Evolutionary conservation across 2,797 vertebrate species (phyloP).

Genomic region (Crax fasciolata): DNA sequence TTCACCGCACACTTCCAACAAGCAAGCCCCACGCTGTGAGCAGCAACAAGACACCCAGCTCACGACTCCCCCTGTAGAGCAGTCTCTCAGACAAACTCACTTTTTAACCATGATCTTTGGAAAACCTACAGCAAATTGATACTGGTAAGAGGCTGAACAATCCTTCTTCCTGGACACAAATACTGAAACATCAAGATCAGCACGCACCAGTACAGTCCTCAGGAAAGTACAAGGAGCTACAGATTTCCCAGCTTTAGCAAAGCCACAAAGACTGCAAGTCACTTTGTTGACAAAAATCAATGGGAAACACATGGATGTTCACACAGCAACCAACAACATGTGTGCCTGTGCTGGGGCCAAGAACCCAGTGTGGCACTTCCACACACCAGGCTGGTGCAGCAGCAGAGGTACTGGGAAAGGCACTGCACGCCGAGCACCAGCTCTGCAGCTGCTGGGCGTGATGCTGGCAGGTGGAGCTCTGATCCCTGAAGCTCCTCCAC

Average conservation of each 20-base stretch:
- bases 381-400: background rate
- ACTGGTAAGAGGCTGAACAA: rapidly evolving
- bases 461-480: background rate
- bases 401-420: rapidly evolving
- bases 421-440: background rate
- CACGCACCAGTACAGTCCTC: background rate
- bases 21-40: background rate
- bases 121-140: background rate
- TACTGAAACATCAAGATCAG: background rate
- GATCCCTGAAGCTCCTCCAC: rapidly evolving
- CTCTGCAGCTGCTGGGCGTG: rapidly evolving
- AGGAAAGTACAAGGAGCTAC: background rate
- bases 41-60: background rate
- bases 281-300: background rate
- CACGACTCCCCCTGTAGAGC: background rate
- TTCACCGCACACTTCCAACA: background rate
- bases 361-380: background rate
- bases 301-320: background rate
- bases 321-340: rapidly evolving
- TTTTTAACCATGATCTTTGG: background rate
- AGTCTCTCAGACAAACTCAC: background rate
- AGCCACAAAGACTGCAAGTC: background rate
- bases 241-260: background rate
- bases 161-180: background rate
- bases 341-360: background rate